Conservation (phyloP, 2,113 vertebrate species). For the Axis porcinus region DNA sequence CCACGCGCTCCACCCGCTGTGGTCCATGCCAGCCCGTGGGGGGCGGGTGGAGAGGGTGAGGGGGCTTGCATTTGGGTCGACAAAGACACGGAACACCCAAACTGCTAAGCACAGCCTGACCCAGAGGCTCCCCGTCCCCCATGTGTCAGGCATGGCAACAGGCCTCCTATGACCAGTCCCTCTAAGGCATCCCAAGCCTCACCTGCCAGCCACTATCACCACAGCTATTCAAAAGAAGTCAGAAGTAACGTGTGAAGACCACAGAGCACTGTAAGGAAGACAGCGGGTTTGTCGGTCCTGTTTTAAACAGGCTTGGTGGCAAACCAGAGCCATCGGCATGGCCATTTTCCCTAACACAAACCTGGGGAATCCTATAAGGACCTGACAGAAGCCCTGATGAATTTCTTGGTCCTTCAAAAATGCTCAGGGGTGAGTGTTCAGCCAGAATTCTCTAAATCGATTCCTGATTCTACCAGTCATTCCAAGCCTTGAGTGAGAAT, state of each 20-base stretch:
- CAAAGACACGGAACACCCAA: not conserved
- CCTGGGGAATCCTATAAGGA: not conserved
- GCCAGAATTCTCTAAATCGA: not conserved
- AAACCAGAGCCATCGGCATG: not conserved
- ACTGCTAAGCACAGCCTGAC: not conserved
- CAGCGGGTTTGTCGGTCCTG: not conserved
- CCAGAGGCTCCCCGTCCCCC: not conserved
- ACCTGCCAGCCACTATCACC: not conserved
- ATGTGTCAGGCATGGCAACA: not conserved
- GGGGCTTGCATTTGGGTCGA: not conserved
- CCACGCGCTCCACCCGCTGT: too few relatives aligned
- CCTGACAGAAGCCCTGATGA: not conserved
- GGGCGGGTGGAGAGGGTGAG: too few relatives aligned
- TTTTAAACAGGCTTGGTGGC: not conserved
- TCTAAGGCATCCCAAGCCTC: not conserved
- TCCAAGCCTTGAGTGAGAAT: not conserved
- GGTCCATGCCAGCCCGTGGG: fast-evolving
- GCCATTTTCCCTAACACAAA: conserved; percentile 8
- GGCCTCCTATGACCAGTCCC: not conserved
- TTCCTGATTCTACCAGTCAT: not conserved
- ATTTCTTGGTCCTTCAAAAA: conserved; percentile 17
- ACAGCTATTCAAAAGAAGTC: not conserved
- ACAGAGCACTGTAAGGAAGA: not conserved
- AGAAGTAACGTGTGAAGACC: not conserved
- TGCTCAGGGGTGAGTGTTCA: not conserved